Percentiles rank a stretch among this genome's conserved stretches.
Evolutionary conservation across 2,113 vertebrate genomes (phyloP).

Genomic region (Daubentonia madagascariensis): DNA sequence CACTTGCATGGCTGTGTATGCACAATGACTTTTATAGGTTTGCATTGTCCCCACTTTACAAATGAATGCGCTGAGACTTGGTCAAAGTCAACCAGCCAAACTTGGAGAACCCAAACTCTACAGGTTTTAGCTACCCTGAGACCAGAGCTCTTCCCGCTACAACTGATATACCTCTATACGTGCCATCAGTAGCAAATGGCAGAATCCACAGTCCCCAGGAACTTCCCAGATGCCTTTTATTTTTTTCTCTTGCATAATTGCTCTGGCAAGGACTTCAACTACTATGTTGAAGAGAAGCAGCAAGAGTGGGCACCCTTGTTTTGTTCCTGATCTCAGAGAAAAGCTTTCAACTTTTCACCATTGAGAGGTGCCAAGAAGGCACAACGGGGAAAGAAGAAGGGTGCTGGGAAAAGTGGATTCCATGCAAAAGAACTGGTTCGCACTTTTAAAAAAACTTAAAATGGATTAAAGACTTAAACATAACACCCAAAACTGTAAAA

Average conservation of each 20-base stretch:
- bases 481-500: neutral
- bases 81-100: neutral
- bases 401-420: neutral
- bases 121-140: rapidly evolving
- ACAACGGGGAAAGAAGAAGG: neutral
- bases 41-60: too few species aligned
- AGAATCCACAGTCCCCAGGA: neutral
- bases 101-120: neutral
- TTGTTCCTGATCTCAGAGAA: neutral
- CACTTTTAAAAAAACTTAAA: neutral
- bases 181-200: neutral
- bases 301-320: neutral
- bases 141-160: neutral
- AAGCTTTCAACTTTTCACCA: neutral
- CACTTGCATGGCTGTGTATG: too few species aligned
- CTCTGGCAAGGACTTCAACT: neutral
- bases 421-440: neutral
- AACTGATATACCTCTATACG: neutral
- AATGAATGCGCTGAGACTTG: neutral
- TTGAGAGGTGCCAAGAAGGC: neutral
- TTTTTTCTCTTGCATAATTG: neutral
- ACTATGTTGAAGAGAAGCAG: neutral
- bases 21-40: neutral
- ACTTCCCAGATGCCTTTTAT: neutral
- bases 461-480: neutral